Percentiles rank a stretch among this genome's conserved stretches.
Evolutionary conservation across 1,140 invertebrate genomes (phyloP).

Genomic region (Sipha flava): DNA sequence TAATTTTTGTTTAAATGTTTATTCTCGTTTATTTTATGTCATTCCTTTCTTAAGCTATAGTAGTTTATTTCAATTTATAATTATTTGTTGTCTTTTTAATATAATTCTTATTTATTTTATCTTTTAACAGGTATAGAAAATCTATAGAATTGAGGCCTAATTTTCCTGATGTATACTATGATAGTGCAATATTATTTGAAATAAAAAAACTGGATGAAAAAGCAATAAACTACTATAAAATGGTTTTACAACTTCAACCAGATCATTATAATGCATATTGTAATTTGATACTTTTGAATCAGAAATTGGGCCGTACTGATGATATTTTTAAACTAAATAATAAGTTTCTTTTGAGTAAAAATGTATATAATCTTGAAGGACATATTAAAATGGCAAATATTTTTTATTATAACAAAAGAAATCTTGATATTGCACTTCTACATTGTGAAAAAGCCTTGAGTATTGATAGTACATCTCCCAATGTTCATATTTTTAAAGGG

Average conservation of each 20-base stretch:
- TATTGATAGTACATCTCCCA: conserved; percentile 94
- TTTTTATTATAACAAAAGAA: not conserved
- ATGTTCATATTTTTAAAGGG: conserved; percentile 98
- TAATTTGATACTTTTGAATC: not conserved
- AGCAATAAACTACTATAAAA: not conserved
- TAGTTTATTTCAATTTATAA: no score
- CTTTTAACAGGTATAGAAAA: conserved; percentile 74
- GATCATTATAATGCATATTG: not conserved
- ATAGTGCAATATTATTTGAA: conserved; percentile 98
- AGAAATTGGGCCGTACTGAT: not conserved
- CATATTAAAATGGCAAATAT: not conserved
- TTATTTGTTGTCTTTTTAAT: no score
- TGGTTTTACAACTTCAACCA: not conserved
- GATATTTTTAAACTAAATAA: not conserved
- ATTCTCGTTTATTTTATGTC: no score
- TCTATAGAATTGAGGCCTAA: conserved; percentile 99
- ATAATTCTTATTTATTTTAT: no score
- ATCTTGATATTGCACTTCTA: conserved; percentile 94
- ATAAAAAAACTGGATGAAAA: conserved; percentile 78
- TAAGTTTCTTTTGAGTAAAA: not conserved
- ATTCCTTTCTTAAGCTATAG: no score
- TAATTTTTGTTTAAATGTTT: no score
- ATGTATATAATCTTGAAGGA: not conserved
- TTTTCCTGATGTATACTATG: conserved; percentile 99
- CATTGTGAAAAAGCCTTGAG: conserved; percentile 99